These are phyloP conservation scores for Aplodontia rufa DNA, from an alignment of 2,113 vertebrate genomes.

Conservation along the genomic window DNA sequence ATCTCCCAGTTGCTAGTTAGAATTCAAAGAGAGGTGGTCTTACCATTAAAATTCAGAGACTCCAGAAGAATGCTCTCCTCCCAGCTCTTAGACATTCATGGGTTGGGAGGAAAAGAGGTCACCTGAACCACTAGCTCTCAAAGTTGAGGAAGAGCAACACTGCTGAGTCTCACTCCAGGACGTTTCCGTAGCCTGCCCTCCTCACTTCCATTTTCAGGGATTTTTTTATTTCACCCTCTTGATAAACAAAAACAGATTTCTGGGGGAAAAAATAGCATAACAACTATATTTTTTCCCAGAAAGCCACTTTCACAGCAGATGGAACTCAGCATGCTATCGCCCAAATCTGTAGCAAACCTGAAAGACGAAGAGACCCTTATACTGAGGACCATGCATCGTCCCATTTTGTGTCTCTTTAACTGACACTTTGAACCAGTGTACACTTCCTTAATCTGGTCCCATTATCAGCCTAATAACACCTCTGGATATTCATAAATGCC, in stretches of 20 bases:
- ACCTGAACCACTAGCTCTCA: not conserved
- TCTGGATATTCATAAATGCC: constrained; percentile 89
- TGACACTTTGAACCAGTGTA: constrained; percentile 86
- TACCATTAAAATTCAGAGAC: constrained; percentile 56
- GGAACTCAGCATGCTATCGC: constrained; percentile 82
- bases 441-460: constrained; percentile 87
- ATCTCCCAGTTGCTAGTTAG: constrained; percentile 73
- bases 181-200: not conserved
- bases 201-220: constrained; percentile 38
- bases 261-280: constrained; percentile 55
- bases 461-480: constrained; percentile 90
- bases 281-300: constrained; percentile 75
- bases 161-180: not conserved
- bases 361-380: constrained; percentile 78
- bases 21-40: constrained; percentile 62
- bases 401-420: constrained; percentile 82
- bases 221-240: constrained; percentile 63
- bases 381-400: constrained; percentile 62
- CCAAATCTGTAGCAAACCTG: constrained; percentile 82
- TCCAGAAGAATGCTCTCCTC: not conserved
- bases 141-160: not conserved
- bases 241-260: constrained; percentile 80
- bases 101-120: constrained; percentile 5
- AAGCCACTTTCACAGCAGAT: constrained; percentile 81
- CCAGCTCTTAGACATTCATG: not conserved